Evolutionary conservation across 2,113 vertebrate genomes (phyloP).

Genomic region (Pseudolaguvia tuberculata): DNA sequence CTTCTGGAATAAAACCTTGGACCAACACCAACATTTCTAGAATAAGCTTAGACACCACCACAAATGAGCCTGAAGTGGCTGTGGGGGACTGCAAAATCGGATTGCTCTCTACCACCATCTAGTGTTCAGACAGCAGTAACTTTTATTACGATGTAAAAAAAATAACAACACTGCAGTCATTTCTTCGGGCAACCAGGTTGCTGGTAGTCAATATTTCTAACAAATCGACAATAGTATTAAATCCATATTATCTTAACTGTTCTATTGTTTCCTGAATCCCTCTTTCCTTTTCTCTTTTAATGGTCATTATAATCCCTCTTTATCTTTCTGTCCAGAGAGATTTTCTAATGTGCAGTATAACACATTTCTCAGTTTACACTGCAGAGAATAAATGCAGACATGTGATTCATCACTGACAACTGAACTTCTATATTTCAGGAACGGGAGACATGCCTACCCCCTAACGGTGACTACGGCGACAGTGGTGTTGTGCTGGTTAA

Average conservation of each 20-base stretch:
- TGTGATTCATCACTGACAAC: neutral
- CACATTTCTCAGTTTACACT: neutral
- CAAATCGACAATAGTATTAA: no score
- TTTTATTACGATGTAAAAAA: neutral
- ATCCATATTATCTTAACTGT: no score
- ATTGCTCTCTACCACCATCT: neutral
- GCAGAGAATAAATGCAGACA: neutral
- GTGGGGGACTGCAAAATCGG: neutral
- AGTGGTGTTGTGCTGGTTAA: constrained; percentile 96
- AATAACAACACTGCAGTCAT: neutral
- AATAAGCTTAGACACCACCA: no score
- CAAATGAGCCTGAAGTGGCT: neutral
- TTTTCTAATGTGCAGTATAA: neutral
- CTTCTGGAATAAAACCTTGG: no score
- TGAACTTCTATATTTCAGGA: constrained; percentile 69
- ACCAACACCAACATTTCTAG: no score
- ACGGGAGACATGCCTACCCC: constrained; percentile 87
- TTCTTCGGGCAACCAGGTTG: neutral
- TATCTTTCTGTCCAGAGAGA: constrained; percentile 19
- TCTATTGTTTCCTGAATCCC: neutral
- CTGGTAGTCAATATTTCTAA: no score
- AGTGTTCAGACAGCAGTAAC: neutral
- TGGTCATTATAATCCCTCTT: neutral
- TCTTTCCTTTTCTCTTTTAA: neutral
- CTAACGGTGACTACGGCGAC: constrained; percentile 89